phyloP scores from a whole-genome alignment of 2,113 vertebrate species.

The Halichoerus grypus region DNA sequence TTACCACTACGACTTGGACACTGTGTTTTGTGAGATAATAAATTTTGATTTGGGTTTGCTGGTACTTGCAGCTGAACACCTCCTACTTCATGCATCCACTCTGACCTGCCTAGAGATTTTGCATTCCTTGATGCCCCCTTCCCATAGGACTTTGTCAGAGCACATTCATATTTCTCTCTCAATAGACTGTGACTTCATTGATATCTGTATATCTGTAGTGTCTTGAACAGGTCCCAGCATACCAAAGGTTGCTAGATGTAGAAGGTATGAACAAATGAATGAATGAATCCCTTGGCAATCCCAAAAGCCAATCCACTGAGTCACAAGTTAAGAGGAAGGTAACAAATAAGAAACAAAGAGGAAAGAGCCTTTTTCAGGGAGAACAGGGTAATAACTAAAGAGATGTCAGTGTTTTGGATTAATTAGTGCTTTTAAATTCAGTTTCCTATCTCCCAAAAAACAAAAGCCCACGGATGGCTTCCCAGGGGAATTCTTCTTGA shows the following conservation, averaged over 20 bases:
- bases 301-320: neutral
- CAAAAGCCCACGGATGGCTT: too few relatives aligned
- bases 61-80: neutral
- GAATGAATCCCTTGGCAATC: neutral
- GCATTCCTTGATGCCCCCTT: neutral
- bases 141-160: too few relatives aligned
- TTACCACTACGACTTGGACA: neutral
- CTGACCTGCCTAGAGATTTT: neutral
- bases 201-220: neutral
- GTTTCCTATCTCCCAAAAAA: neutral
- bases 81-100: neutral
- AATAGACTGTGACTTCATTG: neutral
- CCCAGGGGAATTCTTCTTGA: too few relatives aligned
- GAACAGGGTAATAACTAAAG: neutral
- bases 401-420: neutral
- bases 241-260: neutral
- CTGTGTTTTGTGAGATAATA: neutral
- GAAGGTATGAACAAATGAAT: neutral
- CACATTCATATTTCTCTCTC: neutral
- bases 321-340: conserved; percentile 10
- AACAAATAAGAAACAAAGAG: conserved; percentile 49
- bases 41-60: neutral
- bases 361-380: conserved; percentile 27
- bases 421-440: neutral
- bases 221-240: neutral